Evolutionary conservation across 1,140 invertebrate genomes (phyloP), one percentile per base, ranked within the genome.

Genomic region (Drosophila littoralis): DNA sequence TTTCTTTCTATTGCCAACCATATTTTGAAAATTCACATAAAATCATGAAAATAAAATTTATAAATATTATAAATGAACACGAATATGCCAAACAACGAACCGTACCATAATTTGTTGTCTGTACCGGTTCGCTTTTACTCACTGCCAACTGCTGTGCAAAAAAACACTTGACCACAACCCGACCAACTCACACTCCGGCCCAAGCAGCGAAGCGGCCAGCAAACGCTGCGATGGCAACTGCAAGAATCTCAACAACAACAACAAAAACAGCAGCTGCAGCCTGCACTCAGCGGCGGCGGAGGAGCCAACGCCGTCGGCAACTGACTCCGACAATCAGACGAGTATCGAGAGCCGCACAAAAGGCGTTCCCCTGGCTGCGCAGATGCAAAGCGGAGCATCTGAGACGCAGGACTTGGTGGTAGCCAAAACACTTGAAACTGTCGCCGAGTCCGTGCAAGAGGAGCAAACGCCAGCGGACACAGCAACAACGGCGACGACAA

Each of bases 71-170:
- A 67, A 57, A 79, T 85, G 8, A 36, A 36, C 13, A 54, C 9
- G 33, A 54, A 48, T 40, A 69, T 61, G 72, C 52, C 45, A 64
- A 57, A 59, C 57, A 70, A 63, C 51, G 66, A 75, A 57, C 43
- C 66, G 64, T 50, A 51, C 58, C 33, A 70, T 81, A 67, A 78
- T 78, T 86, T 89, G 85, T 77, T 64, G 58, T 35, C 70, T 90
- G 84, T 60, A 72, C 51, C 54, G 80, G 85, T 84, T 79, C 61
- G 84, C 77, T 89, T 66, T 79, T 76, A 89, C 84, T 89, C 84
- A 89, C 84, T 89, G 84, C 81, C 84, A 88, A 88, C 83, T 88
- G 83, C 83, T 88, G 84, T 79, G 71, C 85, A 58, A 80, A 70
- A 72, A 73, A 89, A 84, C 85, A 81, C 80, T 89, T 75, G 70